phyloP scores from a whole-genome alignment of 2,113 vertebrate genomes.

The Salvator merianae region DNA sequence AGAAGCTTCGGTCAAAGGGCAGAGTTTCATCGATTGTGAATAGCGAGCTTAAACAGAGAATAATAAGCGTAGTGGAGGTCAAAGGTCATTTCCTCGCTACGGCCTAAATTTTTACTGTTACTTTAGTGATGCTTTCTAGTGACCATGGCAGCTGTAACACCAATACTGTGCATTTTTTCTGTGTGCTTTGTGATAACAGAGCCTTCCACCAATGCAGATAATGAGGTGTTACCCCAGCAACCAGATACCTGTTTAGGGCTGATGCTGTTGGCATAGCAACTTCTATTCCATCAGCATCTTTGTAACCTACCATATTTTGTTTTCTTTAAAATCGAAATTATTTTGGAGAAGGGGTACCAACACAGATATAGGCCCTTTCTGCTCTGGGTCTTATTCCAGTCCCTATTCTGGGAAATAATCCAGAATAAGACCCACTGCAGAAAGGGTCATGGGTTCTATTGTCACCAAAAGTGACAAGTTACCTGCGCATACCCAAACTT shows the following conservation, averaged over 20 bases:
- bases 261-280: neutral
- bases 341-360: too few relatives aligned
- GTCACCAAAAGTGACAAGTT: too few relatives aligned
- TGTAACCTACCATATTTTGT: neutral
- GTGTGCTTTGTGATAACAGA: neutral
- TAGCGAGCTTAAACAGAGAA: too few relatives aligned
- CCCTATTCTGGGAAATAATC: too few relatives aligned
- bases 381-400: too few relatives aligned
- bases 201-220: neutral
- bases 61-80: neutral
- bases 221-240: neutral
- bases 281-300: neutral
- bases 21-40: neutral
- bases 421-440: too few relatives aligned
- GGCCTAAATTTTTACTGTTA: neutral
- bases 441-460: neutral
- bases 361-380: too few relatives aligned
- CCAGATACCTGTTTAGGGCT: neutral
- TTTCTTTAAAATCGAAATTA: too few relatives aligned
- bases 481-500: neutral
- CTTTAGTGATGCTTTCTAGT: neutral
- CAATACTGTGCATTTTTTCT: accelerated
- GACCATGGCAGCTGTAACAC: neutral
- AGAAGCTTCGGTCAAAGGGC: neutral
- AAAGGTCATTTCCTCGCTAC: neutral